Base-by-base conservation (phyloP, 2,113 vertebrate genomes). In the Myrmecobius fasciatus region DNA sequence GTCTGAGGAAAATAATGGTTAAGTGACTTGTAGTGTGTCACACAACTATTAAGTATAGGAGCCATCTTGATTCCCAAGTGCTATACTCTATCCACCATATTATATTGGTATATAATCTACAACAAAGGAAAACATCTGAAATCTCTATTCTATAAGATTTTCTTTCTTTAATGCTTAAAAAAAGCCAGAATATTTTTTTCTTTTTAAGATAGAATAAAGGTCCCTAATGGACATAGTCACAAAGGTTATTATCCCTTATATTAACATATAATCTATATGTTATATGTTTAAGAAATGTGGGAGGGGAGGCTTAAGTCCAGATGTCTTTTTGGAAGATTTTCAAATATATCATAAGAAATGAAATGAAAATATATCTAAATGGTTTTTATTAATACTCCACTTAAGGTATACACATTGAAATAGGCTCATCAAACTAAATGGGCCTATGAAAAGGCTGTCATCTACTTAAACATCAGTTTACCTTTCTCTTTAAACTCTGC, bases 391-490 rank as follows among this genome's bases (percentile, higher is more conserved):
- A 89, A 93, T 56, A 43, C 6, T 67, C 83, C 20, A 9, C 20
- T 93, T 48, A 52, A 28, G 26, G n/a, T 95, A 0, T 83, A 49
- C 92, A 48, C 9, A 53, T 2, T 9, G 14, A 48, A 93, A 89
- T 9, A 92, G 91, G 48, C 49, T 96, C 91, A 52, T 92, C 83
- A 92, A 24, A 0, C 0, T 67, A 93, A 93, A 83, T 93, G 26
- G 20, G 53, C 46, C 3, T 0, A 90, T 89, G 46, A 96, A 91
- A 48, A 91, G 26, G 49, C 53, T 91, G 0, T 48, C 90, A 92
- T n/a, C 25, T 97, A 67, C 92, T 95, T 83, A 97, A 95, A 89
- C 3, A 93, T 36, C 43, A 51, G 53, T 96, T 97, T 93, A 28
- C 90, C 52, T 96, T 96, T 95, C 11, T 28, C 47, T 92, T 49